phyloP scores from a whole-genome alignment of 1,140 invertebrate genomes.

The Drosophila kikkawai region DNA sequence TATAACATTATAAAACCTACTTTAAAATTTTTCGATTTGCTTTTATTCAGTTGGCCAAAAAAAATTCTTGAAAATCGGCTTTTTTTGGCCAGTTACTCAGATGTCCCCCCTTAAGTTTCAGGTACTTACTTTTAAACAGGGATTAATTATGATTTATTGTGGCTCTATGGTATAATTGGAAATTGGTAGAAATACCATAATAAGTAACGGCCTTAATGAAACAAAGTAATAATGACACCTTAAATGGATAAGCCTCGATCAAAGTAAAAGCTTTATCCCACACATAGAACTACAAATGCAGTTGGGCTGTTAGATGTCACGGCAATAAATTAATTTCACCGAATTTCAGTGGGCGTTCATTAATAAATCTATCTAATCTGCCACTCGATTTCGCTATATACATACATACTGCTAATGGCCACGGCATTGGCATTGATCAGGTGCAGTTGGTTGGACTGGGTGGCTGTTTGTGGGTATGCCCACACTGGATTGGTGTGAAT shows the following conservation, averaged over 20 bases:
- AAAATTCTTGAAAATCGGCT: too few relatives aligned
- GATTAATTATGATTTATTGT: neutral
- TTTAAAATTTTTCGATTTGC: too few relatives aligned
- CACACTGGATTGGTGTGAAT: slow-evolving; percentile 34
- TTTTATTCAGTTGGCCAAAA: too few relatives aligned
- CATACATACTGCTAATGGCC: slow-evolving; percentile 3
- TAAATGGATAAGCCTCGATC: neutral
- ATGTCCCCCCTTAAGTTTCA: neutral
- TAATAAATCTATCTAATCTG: slow-evolving; percentile 42
- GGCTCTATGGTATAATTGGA: neutral
- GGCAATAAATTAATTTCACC: neutral
- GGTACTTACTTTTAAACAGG: neutral
- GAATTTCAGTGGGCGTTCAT: slow-evolving; percentile 14
- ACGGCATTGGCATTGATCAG: slow-evolving; percentile 49
- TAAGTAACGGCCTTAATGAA: neutral
- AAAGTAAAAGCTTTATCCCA: neutral
- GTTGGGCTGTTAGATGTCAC: neutral
- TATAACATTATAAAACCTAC: too few relatives aligned
- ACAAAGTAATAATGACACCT: neutral
- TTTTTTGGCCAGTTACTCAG: too few relatives aligned
- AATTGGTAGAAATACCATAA: neutral
- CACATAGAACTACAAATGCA: neutral
- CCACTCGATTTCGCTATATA: slow-evolving; percentile 14
- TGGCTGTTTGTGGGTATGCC: slow-evolving; percentile 15
- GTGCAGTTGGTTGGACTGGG: slow-evolving; percentile 17